phyloP scores from a whole-genome alignment of 2,113 vertebrate genomes.

The Oreochromis niloticus region DNA sequence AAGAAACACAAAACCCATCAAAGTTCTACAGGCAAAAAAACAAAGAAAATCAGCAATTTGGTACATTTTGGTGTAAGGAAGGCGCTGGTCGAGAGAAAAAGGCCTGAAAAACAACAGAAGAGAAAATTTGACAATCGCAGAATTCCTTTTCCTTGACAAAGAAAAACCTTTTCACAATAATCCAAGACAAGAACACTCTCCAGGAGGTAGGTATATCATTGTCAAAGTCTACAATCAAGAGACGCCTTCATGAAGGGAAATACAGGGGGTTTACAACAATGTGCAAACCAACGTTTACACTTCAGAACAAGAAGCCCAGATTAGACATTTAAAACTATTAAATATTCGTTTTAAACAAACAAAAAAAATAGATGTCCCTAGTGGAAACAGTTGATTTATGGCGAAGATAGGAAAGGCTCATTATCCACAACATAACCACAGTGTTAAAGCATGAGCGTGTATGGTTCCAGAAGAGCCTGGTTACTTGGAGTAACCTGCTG shows the following conservation, averaged over 20 bases:
- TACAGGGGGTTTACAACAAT: neutral
- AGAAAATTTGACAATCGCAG: neutral
- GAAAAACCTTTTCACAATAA: neutral
- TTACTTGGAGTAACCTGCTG: neutral
- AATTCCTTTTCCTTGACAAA: neutral
- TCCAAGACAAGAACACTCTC: neutral
- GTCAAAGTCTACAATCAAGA: neutral
- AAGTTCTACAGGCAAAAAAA: neutral
- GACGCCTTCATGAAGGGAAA: neutral
- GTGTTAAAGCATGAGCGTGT: neutral
- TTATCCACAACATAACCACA: neutral
- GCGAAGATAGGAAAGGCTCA: neutral
- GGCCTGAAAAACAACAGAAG: neutral
- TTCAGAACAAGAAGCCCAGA: neutral
- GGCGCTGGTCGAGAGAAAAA: neutral
- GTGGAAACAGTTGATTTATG: neutral
- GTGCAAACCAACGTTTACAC: neutral
- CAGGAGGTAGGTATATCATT: neutral
- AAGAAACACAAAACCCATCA: neutral
- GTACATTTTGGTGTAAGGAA: neutral
- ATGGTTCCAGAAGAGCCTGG: neutral
- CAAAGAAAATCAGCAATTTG: neutral
- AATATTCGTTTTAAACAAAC: neutral
- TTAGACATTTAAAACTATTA: neutral
- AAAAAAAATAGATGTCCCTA: neutral